Conservation (phyloP, 2,888 invertebrate genomes). For the Leucophenga maculata region DNA sequence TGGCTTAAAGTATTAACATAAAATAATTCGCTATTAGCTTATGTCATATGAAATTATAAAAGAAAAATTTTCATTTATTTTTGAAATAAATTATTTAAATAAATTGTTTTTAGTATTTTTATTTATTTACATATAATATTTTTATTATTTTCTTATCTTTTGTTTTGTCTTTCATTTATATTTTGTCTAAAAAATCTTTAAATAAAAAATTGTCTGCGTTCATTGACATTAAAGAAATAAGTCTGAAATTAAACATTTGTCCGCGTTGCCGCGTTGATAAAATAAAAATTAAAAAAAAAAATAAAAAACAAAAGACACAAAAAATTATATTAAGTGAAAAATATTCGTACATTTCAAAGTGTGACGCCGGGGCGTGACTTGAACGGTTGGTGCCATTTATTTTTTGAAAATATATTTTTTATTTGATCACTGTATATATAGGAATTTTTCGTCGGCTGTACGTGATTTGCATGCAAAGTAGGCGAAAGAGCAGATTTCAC, state of each 20-base stretch:
- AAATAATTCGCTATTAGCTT: too few species aligned
- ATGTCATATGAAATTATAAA: too few species aligned
- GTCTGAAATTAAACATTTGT: slow-evolving; percentile 52
- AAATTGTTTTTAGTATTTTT: too few species aligned
- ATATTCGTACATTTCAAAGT: slow-evolving; percentile 44
- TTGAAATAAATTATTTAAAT: neutral
- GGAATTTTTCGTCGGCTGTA: slow-evolving; percentile 50
- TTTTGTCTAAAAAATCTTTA: slow-evolving; percentile 56
- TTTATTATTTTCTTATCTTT: slow-evolving; percentile 41
- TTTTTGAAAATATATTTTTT: slow-evolving; percentile 31
- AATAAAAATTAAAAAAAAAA: slow-evolving; percentile 34
- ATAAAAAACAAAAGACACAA: neutral
- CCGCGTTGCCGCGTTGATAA: slow-evolving; percentile 42
- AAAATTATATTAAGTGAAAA: slow-evolving; percentile 39
- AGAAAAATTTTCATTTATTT: too few species aligned
- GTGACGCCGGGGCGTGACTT: slow-evolving; percentile 56
- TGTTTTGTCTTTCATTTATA: slow-evolving; percentile 55
- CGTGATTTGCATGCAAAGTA: slow-evolving; percentile 50
- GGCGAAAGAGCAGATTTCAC: too few species aligned
- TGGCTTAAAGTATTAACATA: too few species aligned
- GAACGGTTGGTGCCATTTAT: slow-evolving; percentile 46
- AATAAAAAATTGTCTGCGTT: slow-evolving; percentile 56
- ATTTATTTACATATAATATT: too few species aligned
- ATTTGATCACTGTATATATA: slow-evolving; percentile 41
- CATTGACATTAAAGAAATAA: slow-evolving; percentile 54